Evolutionary conservation across 2,113 vertebrate genomes (phyloP).

Genomic region (Microtus oregoni): DNA sequence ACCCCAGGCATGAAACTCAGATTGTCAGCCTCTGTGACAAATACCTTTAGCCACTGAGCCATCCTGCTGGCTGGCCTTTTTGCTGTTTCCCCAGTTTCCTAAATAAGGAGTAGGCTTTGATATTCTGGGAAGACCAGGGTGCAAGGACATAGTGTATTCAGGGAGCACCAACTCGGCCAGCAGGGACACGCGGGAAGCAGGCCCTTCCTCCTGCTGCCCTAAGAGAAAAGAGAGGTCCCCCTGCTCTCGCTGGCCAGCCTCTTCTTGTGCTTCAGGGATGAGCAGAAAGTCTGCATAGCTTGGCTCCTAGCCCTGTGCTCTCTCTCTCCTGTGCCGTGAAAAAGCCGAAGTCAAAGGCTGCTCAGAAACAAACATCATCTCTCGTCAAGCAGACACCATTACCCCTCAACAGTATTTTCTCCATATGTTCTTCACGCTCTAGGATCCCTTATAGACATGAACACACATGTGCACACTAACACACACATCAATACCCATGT

Average conservation of each 20-base stretch:
- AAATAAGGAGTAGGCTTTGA: neutral
- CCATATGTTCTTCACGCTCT: neutral
- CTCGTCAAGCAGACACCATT: neutral
- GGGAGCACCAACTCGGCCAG: neutral
- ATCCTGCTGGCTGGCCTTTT: neutral
- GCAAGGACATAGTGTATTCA: neutral
- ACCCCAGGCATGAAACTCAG: neutral
- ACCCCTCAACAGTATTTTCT: neutral
- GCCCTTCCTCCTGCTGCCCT: neutral
- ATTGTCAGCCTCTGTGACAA: neutral
- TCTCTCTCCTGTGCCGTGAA: neutral
- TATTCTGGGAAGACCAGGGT: neutral
- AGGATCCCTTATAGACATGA: neutral
- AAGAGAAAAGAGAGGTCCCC: neutral
- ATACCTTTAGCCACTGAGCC: neutral
- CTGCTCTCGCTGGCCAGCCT: neutral
- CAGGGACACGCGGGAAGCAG: neutral
- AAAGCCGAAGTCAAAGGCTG: neutral
- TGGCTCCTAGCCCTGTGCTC: neutral
- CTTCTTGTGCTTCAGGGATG: neutral
- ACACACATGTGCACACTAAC: neutral
- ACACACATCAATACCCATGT: neutral
- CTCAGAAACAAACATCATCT: neutral
- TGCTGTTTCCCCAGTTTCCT: neutral
- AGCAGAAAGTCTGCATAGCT: neutral